A percentile compares a stretch with the other conserved stretches of the same genome.
Conservation (phyloP, 2,113 vertebrate species). For the Pangasianodon gigas region DNA sequence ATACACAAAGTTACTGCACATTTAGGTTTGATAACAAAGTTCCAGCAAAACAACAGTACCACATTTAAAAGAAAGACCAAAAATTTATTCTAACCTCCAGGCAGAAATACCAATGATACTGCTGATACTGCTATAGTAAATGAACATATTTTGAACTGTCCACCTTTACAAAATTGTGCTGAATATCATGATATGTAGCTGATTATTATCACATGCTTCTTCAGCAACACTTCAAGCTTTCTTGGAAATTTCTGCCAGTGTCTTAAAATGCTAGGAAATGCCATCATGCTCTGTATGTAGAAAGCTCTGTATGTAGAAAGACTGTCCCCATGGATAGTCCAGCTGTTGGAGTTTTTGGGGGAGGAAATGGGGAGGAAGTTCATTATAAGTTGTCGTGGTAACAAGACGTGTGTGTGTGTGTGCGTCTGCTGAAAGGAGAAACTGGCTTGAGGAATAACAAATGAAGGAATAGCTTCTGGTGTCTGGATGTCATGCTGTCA, state of each 20-base stretch:
- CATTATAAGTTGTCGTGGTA: conserved; percentile 27
- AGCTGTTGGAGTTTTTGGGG: conserved; percentile 24
- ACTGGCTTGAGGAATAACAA: conserved; percentile 26
- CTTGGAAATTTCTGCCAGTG: conserved; percentile 18
- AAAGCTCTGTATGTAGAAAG: background rate
- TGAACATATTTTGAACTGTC: background rate
- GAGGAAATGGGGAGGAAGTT: conserved; percentile 41
- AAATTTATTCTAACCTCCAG: no score
- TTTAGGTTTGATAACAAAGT: background rate
- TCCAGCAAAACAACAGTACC: background rate
- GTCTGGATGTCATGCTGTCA: conserved; percentile 41
- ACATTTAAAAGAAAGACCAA: background rate
- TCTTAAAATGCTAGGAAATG: conserved; percentile 24
- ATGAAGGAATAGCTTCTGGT: conserved; percentile 5
- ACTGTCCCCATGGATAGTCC: conserved; percentile 29
- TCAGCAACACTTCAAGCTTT: conserved; percentile 21
- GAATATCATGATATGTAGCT: background rate
- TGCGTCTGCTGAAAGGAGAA: conserved; percentile 31
- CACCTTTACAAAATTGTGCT: background rate
- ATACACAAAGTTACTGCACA: no score
- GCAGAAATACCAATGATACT: background rate
- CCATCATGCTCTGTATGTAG: background rate
- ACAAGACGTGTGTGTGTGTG: background rate
- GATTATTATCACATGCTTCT: conserved; percentile 7
- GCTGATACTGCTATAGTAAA: background rate